These are phyloP conservation scores for Eristalis intricaria DNA, from an alignment of 2,888 invertebrate species.

Conservation along the genomic window DNA sequence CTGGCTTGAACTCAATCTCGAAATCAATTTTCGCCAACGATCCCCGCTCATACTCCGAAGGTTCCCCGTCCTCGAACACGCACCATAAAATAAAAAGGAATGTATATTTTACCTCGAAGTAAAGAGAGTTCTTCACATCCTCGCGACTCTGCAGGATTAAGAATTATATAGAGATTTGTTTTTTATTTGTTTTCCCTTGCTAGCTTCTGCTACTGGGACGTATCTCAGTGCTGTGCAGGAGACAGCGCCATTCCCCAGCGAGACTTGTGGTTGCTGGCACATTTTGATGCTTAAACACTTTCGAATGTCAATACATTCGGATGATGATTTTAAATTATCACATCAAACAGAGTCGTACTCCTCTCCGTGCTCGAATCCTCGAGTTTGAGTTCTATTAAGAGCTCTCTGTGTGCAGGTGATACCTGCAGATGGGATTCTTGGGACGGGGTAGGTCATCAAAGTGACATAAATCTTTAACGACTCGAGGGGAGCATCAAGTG, in stretches of 20 bases:
- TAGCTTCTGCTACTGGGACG: not conserved
- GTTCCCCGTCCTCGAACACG: too few relatives aligned
- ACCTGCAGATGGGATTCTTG: too few relatives aligned
- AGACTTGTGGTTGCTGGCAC: not conserved
- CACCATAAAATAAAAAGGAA: too few relatives aligned
- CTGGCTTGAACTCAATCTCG: not conserved
- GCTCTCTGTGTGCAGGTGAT: not conserved
- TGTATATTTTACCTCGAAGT: too few relatives aligned
- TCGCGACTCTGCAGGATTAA: not conserved
- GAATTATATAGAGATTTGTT: too few relatives aligned
- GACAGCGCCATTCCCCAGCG: not conserved
- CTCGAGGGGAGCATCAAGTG: not conserved
- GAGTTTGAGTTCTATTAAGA: not conserved
- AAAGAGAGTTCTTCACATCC: too few relatives aligned
- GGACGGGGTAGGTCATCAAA: not conserved
- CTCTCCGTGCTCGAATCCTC: too few relatives aligned
- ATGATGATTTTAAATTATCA: not conserved
- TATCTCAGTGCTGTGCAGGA: not conserved
- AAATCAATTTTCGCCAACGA: not conserved
- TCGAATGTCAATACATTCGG: slow-evolving; percentile 21
- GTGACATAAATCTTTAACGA: not conserved
- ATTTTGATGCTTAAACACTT: not conserved
- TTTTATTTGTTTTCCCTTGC: too few relatives aligned
- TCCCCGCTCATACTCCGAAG: too few relatives aligned
- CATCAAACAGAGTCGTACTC: not conserved